These are phyloP conservation scores for Ahaetulla prasina DNA, from an alignment of 2,113 vertebrate genomes.

Conservation along the genomic window DNA sequence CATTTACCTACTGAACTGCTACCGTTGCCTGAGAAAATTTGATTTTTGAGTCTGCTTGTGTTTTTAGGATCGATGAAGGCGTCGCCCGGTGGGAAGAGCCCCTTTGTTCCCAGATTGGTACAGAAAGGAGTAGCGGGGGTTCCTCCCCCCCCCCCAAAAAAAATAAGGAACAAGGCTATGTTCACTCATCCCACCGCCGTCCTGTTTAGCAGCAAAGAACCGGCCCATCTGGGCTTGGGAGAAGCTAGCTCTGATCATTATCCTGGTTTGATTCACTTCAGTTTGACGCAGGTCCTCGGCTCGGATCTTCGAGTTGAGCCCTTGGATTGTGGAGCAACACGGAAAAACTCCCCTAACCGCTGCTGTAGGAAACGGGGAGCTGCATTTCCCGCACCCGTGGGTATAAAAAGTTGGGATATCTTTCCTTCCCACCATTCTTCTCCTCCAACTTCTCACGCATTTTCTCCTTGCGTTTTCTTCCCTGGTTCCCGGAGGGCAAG, in stretches of 20 bases:
- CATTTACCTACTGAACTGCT: conserved; percentile 80
- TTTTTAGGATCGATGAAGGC: conserved; percentile 76
- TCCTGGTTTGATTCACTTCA: not conserved
- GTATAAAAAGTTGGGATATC: not conserved
- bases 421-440: not conserved
- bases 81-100: conserved; percentile 5
- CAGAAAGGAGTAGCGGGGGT: conserved; percentile 32
- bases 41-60: conserved; percentile 79
- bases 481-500: not conserved
- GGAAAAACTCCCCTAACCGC: not conserved
- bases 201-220: not conserved
- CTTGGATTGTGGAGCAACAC: not conserved
- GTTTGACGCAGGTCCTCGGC: not conserved
- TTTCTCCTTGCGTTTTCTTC: not conserved
- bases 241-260: not conserved
- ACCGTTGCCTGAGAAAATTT: conserved; percentile 82
- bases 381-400: not conserved
- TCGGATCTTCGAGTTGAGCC: not conserved
- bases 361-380: not conserved
- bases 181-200: not conserved
- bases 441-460: not conserved
- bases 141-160: conserved; percentile 10
- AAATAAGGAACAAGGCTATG: not conserved
- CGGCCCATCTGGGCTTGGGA: not conserved
- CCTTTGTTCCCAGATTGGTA: not conserved